Conservation (phyloP, 2,113 vertebrate species). For the Siphamia tubifer region DNA sequence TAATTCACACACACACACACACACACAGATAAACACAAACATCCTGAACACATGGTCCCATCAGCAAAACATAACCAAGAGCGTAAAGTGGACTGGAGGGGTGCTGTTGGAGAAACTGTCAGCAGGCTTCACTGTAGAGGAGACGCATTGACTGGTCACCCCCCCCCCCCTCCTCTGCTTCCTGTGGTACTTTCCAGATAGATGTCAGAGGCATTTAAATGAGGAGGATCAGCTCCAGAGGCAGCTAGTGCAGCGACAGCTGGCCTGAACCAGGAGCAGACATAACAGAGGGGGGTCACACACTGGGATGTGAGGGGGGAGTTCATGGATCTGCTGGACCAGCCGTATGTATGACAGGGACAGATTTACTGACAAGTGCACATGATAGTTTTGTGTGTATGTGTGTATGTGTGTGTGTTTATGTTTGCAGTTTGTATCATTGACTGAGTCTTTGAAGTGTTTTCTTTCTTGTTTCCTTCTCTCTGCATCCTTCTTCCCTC, state of each 20-base stretch:
- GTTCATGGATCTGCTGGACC: slow-evolving; percentile 74
- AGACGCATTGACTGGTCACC: slow-evolving; percentile 11
- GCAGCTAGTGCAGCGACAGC: slow-evolving; percentile 75
- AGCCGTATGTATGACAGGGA: slow-evolving; percentile 76
- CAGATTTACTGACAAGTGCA: slow-evolving; percentile 42
- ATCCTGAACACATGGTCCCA: slow-evolving; percentile 57
- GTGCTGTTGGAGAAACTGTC: not conserved
- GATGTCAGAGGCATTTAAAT: slow-evolving; percentile 82
- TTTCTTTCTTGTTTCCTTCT: slow-evolving; percentile 24
- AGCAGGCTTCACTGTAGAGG: slow-evolving; percentile 9
- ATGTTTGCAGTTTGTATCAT: slow-evolving; percentile 28
- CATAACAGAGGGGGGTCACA: slow-evolving; percentile 60
- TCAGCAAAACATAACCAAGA: slow-evolving; percentile 48
- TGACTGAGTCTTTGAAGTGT: slow-evolving; percentile 31
- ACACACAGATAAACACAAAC: slow-evolving; percentile 35
- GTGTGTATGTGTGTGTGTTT: slow-evolving; percentile 8
- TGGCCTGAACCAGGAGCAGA: slow-evolving; percentile 76
- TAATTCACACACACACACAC: slow-evolving; percentile 28
- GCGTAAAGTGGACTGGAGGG: not conserved
- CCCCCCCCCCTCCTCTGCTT: slow-evolving; percentile 57
- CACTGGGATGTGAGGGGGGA: slow-evolving; percentile 60
- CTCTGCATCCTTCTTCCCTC: slow-evolving; percentile 13
- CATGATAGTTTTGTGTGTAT: slow-evolving; percentile 45
- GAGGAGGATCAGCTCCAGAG: slow-evolving; percentile 76
- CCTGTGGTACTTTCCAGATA: slow-evolving; percentile 77